Conservation (phyloP, 2,888 invertebrate species). For the Scaptomyza tumidula region DNA sequence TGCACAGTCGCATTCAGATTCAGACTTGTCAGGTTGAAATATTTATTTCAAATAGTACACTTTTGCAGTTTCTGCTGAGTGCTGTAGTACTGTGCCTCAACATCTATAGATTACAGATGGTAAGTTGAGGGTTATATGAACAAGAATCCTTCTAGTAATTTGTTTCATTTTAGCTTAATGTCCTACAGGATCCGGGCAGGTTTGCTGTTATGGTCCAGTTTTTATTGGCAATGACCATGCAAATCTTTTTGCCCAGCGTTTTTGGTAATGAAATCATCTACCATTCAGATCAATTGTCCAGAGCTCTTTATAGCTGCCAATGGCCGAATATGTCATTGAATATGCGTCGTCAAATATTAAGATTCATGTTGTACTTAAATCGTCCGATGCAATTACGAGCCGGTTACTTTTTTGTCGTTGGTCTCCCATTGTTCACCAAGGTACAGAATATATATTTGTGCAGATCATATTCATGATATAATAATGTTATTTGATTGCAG, state of each 20-base stretch:
- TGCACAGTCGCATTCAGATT: slow-evolving; percentile 41
- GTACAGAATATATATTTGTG: slow-evolving; percentile 3
- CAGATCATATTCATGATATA: background rate
- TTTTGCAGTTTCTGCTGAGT: slow-evolving; percentile 53
- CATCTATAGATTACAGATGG: slow-evolving; percentile 53
- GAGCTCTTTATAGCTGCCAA: slow-evolving; percentile 36
- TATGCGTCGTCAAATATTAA: slow-evolving; percentile 42
- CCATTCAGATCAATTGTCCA: slow-evolving; percentile 30
- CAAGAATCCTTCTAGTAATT: background rate
- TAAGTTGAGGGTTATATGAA: slow-evolving; percentile 15
- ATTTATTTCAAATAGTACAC: slow-evolving; percentile 46
- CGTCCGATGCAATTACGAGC: slow-evolving; percentile 32
- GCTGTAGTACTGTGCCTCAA: slow-evolving; percentile 52
- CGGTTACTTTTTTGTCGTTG: slow-evolving; percentile 21
- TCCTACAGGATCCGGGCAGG: slow-evolving; percentile 16
- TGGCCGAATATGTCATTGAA: slow-evolving; percentile 53
- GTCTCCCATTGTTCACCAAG: slow-evolving; percentile 30
- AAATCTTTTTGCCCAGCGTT: slow-evolving; percentile 55
- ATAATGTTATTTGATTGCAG: slow-evolving; percentile 33
- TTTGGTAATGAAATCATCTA: slow-evolving; percentile 55
- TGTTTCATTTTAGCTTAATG: slow-evolving; percentile 9
- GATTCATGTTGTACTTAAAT: slow-evolving; percentile 54
- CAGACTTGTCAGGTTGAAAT: slow-evolving; percentile 33
- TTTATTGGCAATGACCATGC: slow-evolving; percentile 44
- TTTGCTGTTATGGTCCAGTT: slow-evolving; percentile 44